A percentile compares a stretch with the other conserved stretches of the same genome.
phyloP scores from a whole-genome alignment of 2,113 vertebrate species.

The Dasyprocta punctata region DNA sequence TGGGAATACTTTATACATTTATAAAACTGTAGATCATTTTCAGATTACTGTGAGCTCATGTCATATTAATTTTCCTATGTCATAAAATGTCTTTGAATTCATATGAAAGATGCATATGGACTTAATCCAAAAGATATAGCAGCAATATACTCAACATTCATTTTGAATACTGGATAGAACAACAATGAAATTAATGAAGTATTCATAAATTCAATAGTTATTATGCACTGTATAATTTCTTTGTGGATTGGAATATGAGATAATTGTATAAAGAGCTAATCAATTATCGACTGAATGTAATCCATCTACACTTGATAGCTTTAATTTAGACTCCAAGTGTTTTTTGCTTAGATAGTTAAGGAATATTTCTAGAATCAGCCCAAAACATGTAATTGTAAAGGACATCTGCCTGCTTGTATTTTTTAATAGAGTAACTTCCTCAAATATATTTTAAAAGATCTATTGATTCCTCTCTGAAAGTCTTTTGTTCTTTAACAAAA shows the following conservation, averaged over 20 bases:
- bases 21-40: slow-evolving; percentile 8
- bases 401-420: neutral
- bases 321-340: slow-evolving; percentile 40
- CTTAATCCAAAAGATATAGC: neutral
- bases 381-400: neutral
- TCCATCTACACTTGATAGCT: slow-evolving; percentile 42
- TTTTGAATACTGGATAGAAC: neutral
- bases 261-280: slow-evolving; percentile 1
- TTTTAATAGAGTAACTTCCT: slow-evolving; percentile 9
- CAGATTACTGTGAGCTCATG: neutral
- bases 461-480: neutral
- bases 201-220: slow-evolving; percentile 40
- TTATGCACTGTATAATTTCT: slow-evolving; percentile 9
- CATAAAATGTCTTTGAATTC: slow-evolving; percentile 22
- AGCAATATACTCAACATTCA: slow-evolving; percentile 14
- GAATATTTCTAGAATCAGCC: slow-evolving; percentile 14
- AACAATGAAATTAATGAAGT: slow-evolving; percentile 52
- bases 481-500: neutral
- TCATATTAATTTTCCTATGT: slow-evolving; percentile 12
- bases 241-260: slow-evolving; percentile 11
- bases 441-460: slow-evolving; percentile 35
- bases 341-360: slow-evolving; percentile 40
- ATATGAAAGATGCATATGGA: neutral
- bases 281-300: slow-evolving; percentile 55
- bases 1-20: slow-evolving; percentile 10